Conservation (phyloP, 2,888 invertebrate genomes). For the Eulithis prunata region DNA sequence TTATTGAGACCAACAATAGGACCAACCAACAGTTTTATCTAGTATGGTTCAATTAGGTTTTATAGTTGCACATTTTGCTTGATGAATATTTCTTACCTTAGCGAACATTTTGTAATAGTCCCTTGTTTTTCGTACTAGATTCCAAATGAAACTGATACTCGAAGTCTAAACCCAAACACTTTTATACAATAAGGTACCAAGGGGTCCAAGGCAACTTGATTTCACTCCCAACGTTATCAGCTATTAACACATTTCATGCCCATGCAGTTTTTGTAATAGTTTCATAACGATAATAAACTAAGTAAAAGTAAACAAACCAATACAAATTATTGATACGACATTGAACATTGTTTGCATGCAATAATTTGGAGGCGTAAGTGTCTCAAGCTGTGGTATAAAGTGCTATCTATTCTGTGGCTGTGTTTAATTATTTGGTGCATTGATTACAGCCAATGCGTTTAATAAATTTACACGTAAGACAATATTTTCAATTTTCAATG, state of each 20-base stretch:
- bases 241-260: slow-evolving; percentile 42
- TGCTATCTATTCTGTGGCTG: no score
- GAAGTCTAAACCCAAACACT: slow-evolving; percentile 39
- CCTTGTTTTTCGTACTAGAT: slow-evolving; percentile 23
- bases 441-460: no score
- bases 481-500: no score
- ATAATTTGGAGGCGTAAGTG: not conserved
- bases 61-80: not conserved
- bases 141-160: slow-evolving; percentile 43
- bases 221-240: slow-evolving; percentile 42
- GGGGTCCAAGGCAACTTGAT: slow-evolving; percentile 43
- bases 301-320: slow-evolving; percentile 26
- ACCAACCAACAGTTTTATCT: no score
- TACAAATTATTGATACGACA: slow-evolving; percentile 26
- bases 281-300: slow-evolving; percentile 35
- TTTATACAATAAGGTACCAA: slow-evolving; percentile 46
- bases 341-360: slow-evolving; percentile 18
- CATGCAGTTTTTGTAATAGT: slow-evolving; percentile 41
- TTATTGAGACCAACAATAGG: no score
- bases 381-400: not conserved
- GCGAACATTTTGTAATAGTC: slow-evolving; percentile 35
- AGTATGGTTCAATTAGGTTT: not conserved
- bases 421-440: no score
- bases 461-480: no score
- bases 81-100: slow-evolving; percentile 30